Evolutionary conservation across 2,797 vertebrate genomes (phyloP).

Genomic region (Zalophus californianus): DNA sequence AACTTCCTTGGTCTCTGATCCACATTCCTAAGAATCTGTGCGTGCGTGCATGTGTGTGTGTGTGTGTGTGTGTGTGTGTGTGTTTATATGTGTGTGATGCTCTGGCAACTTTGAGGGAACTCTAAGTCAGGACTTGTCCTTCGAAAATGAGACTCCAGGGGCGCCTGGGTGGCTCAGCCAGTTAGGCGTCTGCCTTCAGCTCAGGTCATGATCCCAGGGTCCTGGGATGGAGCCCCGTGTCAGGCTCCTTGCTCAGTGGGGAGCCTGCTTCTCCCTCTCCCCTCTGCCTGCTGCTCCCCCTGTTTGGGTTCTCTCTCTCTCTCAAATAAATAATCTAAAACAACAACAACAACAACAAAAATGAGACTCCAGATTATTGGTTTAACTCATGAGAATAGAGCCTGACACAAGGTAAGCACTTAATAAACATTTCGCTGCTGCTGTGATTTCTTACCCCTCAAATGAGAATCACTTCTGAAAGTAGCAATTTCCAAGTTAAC

Average conservation of each 20-base stretch:
- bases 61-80: too few relatives aligned
- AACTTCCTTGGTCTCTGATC: constrained; percentile 47
- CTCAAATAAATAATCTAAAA: neutral
- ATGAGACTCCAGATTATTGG: neutral
- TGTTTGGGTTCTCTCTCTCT: neutral
- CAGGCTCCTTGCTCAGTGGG: neutral
- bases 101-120: neutral
- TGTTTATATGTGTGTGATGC: neutral
- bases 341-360: neutral
- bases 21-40: constrained; percentile 30
- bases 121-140: neutral
- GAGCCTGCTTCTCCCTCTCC: neutral
- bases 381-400: neutral
- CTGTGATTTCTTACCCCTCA: neutral
- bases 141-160: constrained; percentile 23
- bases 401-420: neutral
- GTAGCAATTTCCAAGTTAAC: constrained; percentile 31
- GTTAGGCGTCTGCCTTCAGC: neutral
- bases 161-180: neutral
- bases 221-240: neutral
- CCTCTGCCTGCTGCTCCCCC: neutral
- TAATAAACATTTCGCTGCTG: constrained; percentile 7
- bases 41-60: neutral
- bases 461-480: neutral
- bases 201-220: neutral